Conservation (phyloP, 92 coral and sea anemone species). For the Desmophyllum pertusum region DNA sequence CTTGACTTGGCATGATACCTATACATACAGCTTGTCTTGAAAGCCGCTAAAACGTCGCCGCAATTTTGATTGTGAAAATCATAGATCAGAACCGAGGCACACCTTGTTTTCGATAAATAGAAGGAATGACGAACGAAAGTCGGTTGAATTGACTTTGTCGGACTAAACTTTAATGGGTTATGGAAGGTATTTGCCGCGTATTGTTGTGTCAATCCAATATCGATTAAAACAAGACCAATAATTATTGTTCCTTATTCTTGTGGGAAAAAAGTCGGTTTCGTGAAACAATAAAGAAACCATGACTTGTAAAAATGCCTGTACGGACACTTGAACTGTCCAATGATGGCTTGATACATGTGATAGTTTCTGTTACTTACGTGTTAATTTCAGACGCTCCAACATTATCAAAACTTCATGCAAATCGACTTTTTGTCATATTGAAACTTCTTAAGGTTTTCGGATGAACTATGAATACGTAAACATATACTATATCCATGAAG, state of each 20-base stretch:
- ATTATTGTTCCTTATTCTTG: background rate
- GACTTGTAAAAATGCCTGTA: background rate
- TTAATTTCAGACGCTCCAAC: slow-evolving; percentile 35
- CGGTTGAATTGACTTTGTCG: background rate
- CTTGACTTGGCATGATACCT: background rate
- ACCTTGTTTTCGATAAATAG: background rate
- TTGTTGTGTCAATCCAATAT: slow-evolving; percentile 21
- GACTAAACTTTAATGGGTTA: background rate
- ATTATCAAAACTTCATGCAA: slow-evolving; percentile 9
- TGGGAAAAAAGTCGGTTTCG: background rate
- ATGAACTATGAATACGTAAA: background rate
- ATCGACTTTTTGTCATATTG: slow-evolving; percentile 4
- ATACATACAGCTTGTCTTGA: background rate
- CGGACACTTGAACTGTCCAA: background rate
- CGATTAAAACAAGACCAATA: background rate
- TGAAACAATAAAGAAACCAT: background rate
- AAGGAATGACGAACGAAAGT: background rate
- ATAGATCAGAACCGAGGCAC: background rate
- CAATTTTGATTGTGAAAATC: background rate
- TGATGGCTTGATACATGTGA: background rate
- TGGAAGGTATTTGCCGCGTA: background rate
- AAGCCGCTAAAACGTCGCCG: background rate
- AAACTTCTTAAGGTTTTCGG: slow-evolving; percentile 15
- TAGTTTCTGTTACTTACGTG: background rate
- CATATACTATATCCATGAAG: background rate